Evolutionary conservation across 2,113 vertebrate species (phyloP).

Genomic region (Crotalus horridus): DNA sequence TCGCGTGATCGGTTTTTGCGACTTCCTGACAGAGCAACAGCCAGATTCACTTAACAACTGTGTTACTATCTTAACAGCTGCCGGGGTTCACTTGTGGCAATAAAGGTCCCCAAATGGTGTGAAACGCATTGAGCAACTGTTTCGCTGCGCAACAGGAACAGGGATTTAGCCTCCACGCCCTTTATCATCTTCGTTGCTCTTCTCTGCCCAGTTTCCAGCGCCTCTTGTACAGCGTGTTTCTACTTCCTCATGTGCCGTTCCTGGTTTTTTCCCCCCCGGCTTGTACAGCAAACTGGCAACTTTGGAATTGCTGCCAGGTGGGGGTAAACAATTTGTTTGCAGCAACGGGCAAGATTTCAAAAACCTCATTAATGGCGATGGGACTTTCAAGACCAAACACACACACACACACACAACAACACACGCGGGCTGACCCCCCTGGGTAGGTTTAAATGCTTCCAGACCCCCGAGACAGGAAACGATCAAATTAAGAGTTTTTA

Average conservation of each 20-base stretch:
- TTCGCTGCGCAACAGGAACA: too few species aligned
- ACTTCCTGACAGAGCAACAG: too few species aligned
- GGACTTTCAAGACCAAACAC: background rate
- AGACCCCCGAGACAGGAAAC: background rate
- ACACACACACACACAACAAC: background rate
- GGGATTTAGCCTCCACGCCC: too few species aligned
- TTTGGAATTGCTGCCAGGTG: background rate
- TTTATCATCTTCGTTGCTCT: too few species aligned
- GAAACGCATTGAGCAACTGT: too few species aligned
- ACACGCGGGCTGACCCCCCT: background rate
- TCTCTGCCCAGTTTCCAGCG: too few species aligned
- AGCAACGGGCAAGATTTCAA: background rate
- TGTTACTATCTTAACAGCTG: too few species aligned
- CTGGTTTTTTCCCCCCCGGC: too few species aligned
- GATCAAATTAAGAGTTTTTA: background rate
- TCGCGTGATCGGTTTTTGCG: too few species aligned
- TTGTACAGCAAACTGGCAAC: background rate
- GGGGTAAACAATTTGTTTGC: background rate
- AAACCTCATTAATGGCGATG: background rate
- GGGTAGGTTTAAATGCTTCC: background rate
- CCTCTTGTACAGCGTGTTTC: background rate
- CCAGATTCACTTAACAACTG: too few species aligned
- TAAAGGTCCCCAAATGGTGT: too few species aligned
- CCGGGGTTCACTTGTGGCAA: too few species aligned
- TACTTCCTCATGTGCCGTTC: background rate